Evolutionary conservation across 2,888 invertebrate genomes (phyloP).

Genomic region (Tenodera sinensis): DNA sequence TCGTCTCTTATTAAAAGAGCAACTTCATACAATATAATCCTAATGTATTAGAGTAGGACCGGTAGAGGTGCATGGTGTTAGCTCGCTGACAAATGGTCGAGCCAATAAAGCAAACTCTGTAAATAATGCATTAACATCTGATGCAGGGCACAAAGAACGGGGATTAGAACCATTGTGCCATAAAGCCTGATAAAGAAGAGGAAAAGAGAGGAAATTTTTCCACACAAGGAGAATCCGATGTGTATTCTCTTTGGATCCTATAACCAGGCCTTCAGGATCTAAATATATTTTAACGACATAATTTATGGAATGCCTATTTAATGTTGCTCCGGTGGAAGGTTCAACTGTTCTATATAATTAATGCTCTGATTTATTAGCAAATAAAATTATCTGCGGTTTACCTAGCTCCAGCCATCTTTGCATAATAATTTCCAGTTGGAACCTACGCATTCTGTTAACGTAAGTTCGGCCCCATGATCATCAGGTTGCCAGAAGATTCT

Average conservation of each 20-base stretch:
- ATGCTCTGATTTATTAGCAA: no score
- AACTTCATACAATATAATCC: background rate
- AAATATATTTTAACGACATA: background rate
- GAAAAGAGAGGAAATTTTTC: background rate
- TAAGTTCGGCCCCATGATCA: no score
- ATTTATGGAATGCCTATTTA: background rate
- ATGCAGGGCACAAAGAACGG: background rate
- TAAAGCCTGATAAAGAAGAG: background rate
- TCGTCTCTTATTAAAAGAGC: background rate
- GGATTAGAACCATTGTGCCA: background rate
- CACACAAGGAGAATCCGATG: background rate
- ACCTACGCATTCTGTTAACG: no score
- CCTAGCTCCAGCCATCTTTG: no score
- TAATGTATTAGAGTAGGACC: background rate
- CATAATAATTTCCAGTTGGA: no score
- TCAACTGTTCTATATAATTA: no score
- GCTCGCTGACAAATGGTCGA: background rate
- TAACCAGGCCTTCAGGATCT: background rate
- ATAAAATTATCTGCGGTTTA: no score
- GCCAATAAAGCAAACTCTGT: background rate
- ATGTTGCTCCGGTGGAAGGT: no score
- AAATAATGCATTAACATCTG: background rate
- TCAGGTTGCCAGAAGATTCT: no score
- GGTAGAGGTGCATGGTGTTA: background rate
- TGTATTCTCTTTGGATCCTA: background rate